Percentiles rank a stretch among this genome's conserved stretches.
phyloP scores from a whole-genome alignment of 2,797 vertebrate species.

The Eupleurogrammus muticus region DNA sequence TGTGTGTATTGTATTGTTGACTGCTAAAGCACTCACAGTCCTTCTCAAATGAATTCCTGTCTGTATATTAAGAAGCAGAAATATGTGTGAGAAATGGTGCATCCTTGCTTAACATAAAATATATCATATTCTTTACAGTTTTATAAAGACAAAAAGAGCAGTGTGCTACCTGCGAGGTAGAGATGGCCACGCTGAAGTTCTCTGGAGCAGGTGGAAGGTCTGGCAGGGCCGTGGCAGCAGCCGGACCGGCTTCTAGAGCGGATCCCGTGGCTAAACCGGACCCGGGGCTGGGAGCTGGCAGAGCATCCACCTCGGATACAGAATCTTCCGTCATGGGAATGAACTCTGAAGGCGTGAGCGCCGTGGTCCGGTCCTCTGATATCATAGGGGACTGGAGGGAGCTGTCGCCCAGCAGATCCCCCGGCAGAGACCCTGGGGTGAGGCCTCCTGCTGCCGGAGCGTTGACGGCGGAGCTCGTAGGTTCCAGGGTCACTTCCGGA shows the following conservation, averaged over 20 bases:
- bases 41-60: background rate
- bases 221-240: conserved; percentile 35
- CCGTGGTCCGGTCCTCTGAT: conserved; percentile 94
- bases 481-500: conserved; percentile 80
- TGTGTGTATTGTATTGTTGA: background rate
- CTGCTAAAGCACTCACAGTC: background rate
- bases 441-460: conserved; percentile 59
- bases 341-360: conserved; percentile 95
- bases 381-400: conserved; percentile 92
- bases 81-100: background rate
- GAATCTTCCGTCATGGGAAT: conserved; percentile 94
- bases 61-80: conserved; percentile 13
- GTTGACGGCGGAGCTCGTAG: conserved; percentile 62
- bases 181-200: conserved; percentile 77
- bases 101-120: too few relatives aligned
- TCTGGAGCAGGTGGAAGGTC: conserved; percentile 71
- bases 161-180: conserved; percentile 85
- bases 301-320: conserved; percentile 90
- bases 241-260: conserved; percentile 27
- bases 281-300: conserved; percentile 85
- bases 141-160: background rate
- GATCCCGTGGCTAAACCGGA: conserved; percentile 44
- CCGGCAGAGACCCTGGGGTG: conserved; percentile 85
- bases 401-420: conserved; percentile 86
- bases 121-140: too few relatives aligned